phyloP scores from a whole-genome alignment of 1,140 invertebrate genomes.

The Protaetia brevitarsis region DNA sequence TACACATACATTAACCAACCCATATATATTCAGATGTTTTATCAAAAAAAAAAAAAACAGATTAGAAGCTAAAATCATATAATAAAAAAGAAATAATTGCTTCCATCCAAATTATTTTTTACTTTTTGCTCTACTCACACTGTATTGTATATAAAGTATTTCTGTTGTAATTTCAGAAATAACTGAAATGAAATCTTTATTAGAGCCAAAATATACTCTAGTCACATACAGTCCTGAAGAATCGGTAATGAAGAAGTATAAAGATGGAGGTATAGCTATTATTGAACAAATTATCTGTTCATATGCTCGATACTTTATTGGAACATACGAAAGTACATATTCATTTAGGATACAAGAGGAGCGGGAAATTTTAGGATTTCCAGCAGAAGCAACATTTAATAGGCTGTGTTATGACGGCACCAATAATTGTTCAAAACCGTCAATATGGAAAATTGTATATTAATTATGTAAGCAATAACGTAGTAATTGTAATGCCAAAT shows the following conservation, averaged over 20 bases:
- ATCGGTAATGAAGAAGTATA: constrained; percentile 54
- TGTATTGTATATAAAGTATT: too few relatives aligned
- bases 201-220: constrained; percentile 46
- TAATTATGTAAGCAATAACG: constrained; percentile 29
- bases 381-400: constrained; percentile 81
- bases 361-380: constrained; percentile 89
- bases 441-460: constrained; percentile 54
- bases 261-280: constrained; percentile 88
- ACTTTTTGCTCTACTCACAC: too few relatives aligned
- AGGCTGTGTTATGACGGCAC: constrained; percentile 68
- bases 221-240: constrained; percentile 54
- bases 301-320: constrained; percentile 83
- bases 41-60: too few relatives aligned
- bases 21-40: too few relatives aligned
- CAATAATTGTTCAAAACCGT: constrained; percentile 50
- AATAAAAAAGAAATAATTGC: too few relatives aligned
- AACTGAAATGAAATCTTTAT: constrained; percentile 50
- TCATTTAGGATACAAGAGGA: constrained; percentile 96
- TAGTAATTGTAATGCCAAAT: too few relatives aligned
- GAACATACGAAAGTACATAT: constrained; percentile 93
- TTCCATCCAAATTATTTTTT: neutral
- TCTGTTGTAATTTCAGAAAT: constrained; percentile 53
- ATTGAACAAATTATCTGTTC: constrained; percentile 96
- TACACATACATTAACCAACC: too few relatives aligned
- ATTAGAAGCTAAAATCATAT: too few relatives aligned